These are phyloP conservation scores for Propsilocerus akamusi DNA, from an alignment of 1,140 invertebrate species.

Conservation along the genomic window DNA sequence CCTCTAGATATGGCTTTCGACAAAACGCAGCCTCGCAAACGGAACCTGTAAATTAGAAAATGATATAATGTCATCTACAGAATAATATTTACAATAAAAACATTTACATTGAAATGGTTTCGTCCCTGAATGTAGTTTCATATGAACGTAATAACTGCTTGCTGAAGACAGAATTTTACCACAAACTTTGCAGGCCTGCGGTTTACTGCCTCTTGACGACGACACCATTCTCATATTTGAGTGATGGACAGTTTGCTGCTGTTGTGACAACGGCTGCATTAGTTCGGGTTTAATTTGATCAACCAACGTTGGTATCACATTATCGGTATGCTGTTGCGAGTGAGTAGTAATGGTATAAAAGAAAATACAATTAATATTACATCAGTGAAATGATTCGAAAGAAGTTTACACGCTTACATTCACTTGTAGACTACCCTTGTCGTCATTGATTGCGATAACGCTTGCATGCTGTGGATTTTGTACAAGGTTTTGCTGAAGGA, in stretches of 20 bases:
- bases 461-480: background rate
- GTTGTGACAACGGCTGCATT: too few relatives aligned
- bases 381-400: too few relatives aligned
- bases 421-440: too few relatives aligned
- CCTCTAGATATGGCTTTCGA: constrained; percentile 42
- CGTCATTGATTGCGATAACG: background rate
- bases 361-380: background rate
- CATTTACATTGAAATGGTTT: constrained; percentile 63
- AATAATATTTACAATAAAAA: constrained; percentile 23
- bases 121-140: constrained; percentile 58
- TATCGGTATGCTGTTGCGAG: background rate
- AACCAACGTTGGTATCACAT: too few relatives aligned
- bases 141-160: constrained; percentile 60
- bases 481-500: background rate
- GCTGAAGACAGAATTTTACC: constrained; percentile 54
- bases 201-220: constrained; percentile 27
- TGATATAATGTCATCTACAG: background rate
- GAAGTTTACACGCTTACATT: too few relatives aligned
- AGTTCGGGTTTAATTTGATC: background rate
- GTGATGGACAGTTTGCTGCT: too few relatives aligned
- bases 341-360: background rate
- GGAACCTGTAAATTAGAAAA: constrained; percentile 8
- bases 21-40: constrained; percentile 41
- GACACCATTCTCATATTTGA: background rate
- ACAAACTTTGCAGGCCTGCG: constrained; percentile 54